Evolutionary conservation across 2,888 invertebrate species (phyloP).

Genomic region (Macropis europaea): DNA sequence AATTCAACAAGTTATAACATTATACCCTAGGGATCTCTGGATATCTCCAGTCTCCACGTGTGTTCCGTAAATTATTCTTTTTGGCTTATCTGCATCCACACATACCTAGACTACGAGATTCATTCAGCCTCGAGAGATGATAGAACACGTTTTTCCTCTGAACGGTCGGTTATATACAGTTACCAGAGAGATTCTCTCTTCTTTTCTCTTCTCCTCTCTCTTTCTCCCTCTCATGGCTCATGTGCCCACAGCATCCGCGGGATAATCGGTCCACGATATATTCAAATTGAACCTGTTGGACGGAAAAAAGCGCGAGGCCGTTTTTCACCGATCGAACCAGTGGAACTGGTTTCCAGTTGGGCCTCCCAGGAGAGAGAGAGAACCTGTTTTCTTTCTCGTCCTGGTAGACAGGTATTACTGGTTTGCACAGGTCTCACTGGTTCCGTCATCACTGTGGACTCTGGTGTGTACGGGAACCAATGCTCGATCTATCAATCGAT

Average conservation of each 20-base stretch:
- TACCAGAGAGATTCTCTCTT: too few relatives aligned
- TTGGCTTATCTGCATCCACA: too few relatives aligned
- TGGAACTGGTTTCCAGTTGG: constrained; percentile 53
- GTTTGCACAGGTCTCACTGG: constrained; percentile 55
- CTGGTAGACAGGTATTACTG: constrained; percentile 48
- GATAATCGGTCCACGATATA: constrained; percentile 49
- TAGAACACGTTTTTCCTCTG: not conserved
- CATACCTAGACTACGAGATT: too few relatives aligned
- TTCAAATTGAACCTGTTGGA: constrained; percentile 52
- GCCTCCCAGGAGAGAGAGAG: constrained; percentile 36
- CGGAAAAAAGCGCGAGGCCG: constrained; percentile 41
- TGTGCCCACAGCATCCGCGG: constrained; percentile 31
- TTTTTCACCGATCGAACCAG: constrained; percentile 62
- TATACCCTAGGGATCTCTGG: too few relatives aligned
- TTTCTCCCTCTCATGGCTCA: not conserved
- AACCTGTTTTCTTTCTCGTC: constrained; percentile 49
- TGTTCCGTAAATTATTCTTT: too few relatives aligned
- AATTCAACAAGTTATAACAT: too few relatives aligned
- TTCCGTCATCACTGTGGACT: constrained; percentile 52
- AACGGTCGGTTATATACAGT: too few relatives aligned
- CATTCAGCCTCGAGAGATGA: too few relatives aligned
- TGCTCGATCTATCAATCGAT: constrained; percentile 11
- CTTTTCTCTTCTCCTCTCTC: not conserved
- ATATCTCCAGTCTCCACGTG: too few relatives aligned
- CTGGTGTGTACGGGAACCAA: constrained; percentile 22